Percentiles rank a stretch among this genome's conserved stretches.
Conservation (phyloP, 2,797 vertebrate species). For the Coregonus suidteri region DNA sequence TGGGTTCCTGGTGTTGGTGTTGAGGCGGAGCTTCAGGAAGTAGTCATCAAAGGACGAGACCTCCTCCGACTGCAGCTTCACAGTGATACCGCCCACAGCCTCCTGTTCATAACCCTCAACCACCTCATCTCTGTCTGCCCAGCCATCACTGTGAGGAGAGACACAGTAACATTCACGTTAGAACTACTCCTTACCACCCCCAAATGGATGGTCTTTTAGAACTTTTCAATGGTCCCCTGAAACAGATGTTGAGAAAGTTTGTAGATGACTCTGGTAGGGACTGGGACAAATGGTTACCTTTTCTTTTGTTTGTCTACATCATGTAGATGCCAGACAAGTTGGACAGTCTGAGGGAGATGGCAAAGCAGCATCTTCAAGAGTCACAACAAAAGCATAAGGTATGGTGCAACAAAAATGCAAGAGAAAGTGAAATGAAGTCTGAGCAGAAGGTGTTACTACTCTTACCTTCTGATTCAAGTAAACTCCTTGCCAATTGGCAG, state of each 20-base stretch:
- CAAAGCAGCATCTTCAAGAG: neutral
- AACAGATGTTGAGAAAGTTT: neutral
- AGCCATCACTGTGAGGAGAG: slow-evolving; percentile 83
- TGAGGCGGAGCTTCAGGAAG: slow-evolving; percentile 88
- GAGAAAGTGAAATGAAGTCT: no score
- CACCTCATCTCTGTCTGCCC: slow-evolving; percentile 98
- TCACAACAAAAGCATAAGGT: neutral
- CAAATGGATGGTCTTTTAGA: neutral
- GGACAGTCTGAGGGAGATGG: neutral
- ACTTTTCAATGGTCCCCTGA: neutral
- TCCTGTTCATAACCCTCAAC: slow-evolving; percentile 95
- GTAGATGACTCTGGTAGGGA: neutral
- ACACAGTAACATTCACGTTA: neutral
- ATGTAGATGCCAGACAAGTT: neutral
- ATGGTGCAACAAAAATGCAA: no score
- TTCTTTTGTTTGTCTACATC: neutral
- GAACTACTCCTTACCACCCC: neutral
- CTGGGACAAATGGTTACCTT: neutral
- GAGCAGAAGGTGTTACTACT: no score
- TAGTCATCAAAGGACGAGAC: slow-evolving; percentile 93
- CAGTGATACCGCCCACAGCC: slow-evolving; percentile 94
- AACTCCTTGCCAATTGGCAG: neutral
- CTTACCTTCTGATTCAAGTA: neutral
- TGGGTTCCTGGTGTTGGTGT: slow-evolving; percentile 91
- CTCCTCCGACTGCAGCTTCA: slow-evolving; percentile 93